Evolutionary conservation across 2,113 vertebrate genomes (phyloP), one percentile per base, ranked within the genome.

Genomic region (Pleuronectes platessa): DNA sequence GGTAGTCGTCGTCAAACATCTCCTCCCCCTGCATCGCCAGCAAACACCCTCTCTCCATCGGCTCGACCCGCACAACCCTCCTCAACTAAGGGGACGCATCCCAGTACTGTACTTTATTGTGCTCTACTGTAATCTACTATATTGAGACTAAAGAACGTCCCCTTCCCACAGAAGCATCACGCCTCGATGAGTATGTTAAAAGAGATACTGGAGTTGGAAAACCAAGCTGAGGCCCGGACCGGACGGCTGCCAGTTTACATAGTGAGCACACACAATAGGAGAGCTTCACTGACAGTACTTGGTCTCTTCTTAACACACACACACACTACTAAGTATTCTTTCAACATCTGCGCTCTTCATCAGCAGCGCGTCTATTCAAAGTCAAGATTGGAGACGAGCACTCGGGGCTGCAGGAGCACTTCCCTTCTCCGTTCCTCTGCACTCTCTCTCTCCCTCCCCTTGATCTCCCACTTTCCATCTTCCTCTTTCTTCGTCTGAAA

Each of bases 351-450:
- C 67, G 24, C 86, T 80, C 91, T 82, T 92, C 86, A 83, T 88
- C 79, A 82, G 68, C 76, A 26, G 66, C 83, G 18, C 51, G 79
- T 70, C 83, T 80, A 86, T 92, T 90, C 88, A 91, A 74, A 80
- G 69, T 55, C 71, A 59, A 74, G 76, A 82, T 63, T 18, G 76
- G 76, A 84, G 75, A 89, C 40, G 76, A 84, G 86, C 21, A 90
- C 92, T 92, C 23, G 24, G 47, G 93, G 92, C 90, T 68, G 76
- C 82, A 79, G 72, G 83, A 86, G 92, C 89, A 93, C 91, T 92
- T 89, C 85, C 73, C 82, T 72, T 89, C 74, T 73, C 62, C 31
- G 76, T 82, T 77, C 74, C 81, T 68, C 63, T 18, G 3, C 56
- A 6, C 65, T 70, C 64, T 80, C n/a, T 80, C n/a, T 68, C 71